Base-by-base conservation (phyloP, 2,113 vertebrate genomes). In the Psittacara wagleri region DNA sequence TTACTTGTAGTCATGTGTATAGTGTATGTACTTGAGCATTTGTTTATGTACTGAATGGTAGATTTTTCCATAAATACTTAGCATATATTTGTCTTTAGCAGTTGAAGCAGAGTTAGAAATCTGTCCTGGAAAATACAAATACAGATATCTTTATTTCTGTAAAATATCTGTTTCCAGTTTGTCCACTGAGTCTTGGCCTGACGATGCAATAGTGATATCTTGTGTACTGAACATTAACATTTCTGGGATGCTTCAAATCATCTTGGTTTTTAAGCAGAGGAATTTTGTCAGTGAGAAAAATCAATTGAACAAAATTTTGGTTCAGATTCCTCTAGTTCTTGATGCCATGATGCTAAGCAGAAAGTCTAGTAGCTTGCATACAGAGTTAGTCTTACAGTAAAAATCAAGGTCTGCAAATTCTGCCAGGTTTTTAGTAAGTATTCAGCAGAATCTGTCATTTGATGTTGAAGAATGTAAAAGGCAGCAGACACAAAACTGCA, bases 271-370 rank as follows among this genome's bases (percentile, higher is more conserved):
- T 89, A 94, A 68, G 54, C 35, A 80, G 41, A 83, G 78, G 49
- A 51, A 48, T 90, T 87, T 63, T 75, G 48, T 92, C 70, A 86
- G 25, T 81, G 91, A 87, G 57, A 93, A 94, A 89, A 76, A 94
- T 48, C 15, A 74, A 80, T 57, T n/a, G 74, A 89, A 78, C 2
- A 15, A 85, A 76, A 43, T 64, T 95, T 88, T 92, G 44, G 83
- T 88, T 61, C 35, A 82, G 55, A 31, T 81, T 37, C 17, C 33
- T 49, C 27, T 74, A 44, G 44, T 66, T 94, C 51, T 89, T 87
- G 73, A 41, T 87, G 57, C 39, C 24, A 7, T 49, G 43, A 46
- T 90, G 59, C 39, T 64, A 69, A 76, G 35, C 41, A 66, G 61
- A 73, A 78, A 31, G 28, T 83, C 54, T 74, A 27, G 15, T 84